Base-by-base conservation (phyloP, 2,797 vertebrate genomes). In the Sorex maritimensis region DNA sequence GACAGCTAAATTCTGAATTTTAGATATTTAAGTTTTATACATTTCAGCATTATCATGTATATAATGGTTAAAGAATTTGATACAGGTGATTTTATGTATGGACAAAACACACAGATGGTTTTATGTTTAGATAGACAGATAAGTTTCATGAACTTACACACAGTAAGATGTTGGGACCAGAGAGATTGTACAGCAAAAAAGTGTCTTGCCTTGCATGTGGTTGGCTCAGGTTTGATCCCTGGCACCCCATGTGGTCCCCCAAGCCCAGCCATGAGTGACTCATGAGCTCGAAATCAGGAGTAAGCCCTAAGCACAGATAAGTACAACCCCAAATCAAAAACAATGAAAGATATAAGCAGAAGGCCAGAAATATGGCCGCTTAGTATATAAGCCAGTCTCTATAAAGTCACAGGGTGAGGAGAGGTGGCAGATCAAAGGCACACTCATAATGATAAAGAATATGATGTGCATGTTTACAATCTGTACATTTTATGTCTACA, bases 1-100 rank as follows among this genome's bases (percentile, higher is more conserved):
- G 81, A 44, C 23, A 87, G 80, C 75, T 95, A 68, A 94, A 84
- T 96, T 95, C 91, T 94, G 30, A 96, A 96, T 73, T 83, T 11
- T 77, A 65, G 0, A 12, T 28, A 94, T 92, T 91, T 55, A 28
- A 81, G 79, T 91, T 79, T 63, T 49, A 92, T 21, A 78, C 73
- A 86, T 92, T 96, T 87, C n/a, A 94, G 23, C 12, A 93, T 75
- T 92, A 65, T 72, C 61, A 4, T 89, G 10, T 80, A 7, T 89
- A 87, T n/a, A 87, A 65, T 86, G 85, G 91, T 52, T 28, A 52
- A 95, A 11, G 10, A 92, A 44, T 92, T 94, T 86, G 65, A 58
- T 28, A 80, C 24, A 79, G 49, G 21, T 95, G 26, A 14, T 44
- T 71, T 95, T 67, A 77, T 67, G 68, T 2, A 23, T 26, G 55